Evolutionary conservation across 2,888 invertebrate genomes (phyloP).

Genomic region (Microplitis manilae): DNA sequence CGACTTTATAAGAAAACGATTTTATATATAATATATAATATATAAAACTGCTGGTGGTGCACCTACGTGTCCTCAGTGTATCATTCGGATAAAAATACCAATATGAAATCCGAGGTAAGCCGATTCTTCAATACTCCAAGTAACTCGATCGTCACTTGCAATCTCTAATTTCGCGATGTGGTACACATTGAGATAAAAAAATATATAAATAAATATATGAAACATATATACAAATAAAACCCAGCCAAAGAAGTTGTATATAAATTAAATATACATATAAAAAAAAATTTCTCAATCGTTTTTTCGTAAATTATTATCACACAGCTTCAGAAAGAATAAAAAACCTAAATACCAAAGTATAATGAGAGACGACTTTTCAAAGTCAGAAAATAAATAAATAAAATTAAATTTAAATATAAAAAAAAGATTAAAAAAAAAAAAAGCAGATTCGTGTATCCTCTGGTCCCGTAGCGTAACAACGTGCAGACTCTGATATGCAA

Average conservation of each 20-base stretch:
- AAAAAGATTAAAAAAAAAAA: conserved; percentile 1
- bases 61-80: conserved; percentile 32
- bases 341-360: background rate
- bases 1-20: conserved; percentile 16
- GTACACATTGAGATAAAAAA: background rate
- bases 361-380: conserved; percentile 10
- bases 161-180: conserved; percentile 22
- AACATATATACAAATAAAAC: background rate
- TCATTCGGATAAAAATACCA: conserved; percentile 28
- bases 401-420: conserved; percentile 11
- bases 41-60: conserved; percentile 35
- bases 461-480: conserved; percentile 8
- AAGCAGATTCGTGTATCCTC: conserved; percentile 4
- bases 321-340: background rate
- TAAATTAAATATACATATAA: background rate
- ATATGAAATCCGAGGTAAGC: conserved; percentile 20
- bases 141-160: conserved; percentile 25
- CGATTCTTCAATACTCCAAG: conserved; percentile 21
- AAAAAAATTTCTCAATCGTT: background rate
- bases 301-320: background rate
- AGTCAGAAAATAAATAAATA: conserved; percentile 20
- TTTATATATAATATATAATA: conserved; percentile 29
- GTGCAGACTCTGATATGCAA: conserved; percentile 55
- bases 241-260: background rate
- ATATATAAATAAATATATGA: background rate